A percentile compares a stretch with the other conserved stretches of the same genome.
These are phyloP conservation scores for Papilio helenus DNA, from an alignment of 1,140 invertebrate species.

Conservation along the genomic window DNA sequence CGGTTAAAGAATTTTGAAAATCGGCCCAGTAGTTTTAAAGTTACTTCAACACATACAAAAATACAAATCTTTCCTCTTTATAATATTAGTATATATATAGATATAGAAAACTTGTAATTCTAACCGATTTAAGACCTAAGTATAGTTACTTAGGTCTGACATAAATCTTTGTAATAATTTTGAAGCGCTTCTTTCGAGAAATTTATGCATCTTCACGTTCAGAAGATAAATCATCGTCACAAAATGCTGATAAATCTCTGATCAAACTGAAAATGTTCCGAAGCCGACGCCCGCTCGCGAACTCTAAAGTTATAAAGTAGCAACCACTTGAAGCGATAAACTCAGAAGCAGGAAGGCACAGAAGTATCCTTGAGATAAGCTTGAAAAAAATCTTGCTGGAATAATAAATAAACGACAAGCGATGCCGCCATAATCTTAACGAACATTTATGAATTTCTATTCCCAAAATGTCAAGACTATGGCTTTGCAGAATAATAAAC, in stretches of 20 bases:
- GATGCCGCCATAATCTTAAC: not conserved
- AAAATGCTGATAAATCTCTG: slow-evolving; percentile 37
- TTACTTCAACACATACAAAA: too few relatives aligned
- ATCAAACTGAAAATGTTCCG: slow-evolving; percentile 40
- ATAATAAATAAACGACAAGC: slow-evolving; percentile 54
- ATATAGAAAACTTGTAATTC: not conserved
- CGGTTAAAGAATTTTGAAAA: too few relatives aligned
- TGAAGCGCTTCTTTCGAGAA: not conserved
- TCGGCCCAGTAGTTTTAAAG: too few relatives aligned
- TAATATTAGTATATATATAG: too few relatives aligned
- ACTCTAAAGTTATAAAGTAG: slow-evolving; percentile 56
- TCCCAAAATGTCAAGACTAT: not conserved
- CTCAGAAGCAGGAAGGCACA: slow-evolving; percentile 48
- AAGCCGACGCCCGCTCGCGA: slow-evolving; percentile 43
- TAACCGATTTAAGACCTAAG: not conserved
- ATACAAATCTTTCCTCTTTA: too few relatives aligned
- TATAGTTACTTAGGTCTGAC: not conserved
- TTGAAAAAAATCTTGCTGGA: slow-evolving; percentile 46
- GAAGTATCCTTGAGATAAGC: slow-evolving; percentile 55
- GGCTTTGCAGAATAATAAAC: not conserved
- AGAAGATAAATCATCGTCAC: slow-evolving; percentile 28
- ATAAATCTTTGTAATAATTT: not conserved
- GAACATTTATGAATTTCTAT: not conserved
- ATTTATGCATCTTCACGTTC: slow-evolving; percentile 37
- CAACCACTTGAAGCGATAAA: slow-evolving; percentile 53